A percentile compares a stretch with the other conserved stretches of the same genome.
Conservation (phyloP, 2,797 vertebrate species). For the Acrossocheilus wenchowensis region DNA sequence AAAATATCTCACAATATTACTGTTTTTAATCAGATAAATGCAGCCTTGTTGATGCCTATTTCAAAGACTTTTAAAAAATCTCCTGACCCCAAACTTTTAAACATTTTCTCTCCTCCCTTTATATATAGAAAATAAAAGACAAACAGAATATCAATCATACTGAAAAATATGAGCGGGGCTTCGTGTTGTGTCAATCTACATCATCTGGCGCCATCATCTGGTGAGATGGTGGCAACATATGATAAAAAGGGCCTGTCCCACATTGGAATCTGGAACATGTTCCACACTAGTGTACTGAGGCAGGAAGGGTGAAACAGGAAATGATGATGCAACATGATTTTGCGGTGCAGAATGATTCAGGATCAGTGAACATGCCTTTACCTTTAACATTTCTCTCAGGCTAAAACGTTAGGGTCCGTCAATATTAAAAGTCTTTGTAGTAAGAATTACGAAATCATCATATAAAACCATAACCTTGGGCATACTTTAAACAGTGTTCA, state of each 20-base stretch:
- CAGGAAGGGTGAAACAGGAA: constrained; percentile 56
- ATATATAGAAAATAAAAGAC: no score
- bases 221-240: background rate
- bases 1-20: no score
- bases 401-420: background rate
- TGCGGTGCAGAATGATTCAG: background rate
- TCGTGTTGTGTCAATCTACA: background rate
- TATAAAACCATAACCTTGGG: background rate
- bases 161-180: background rate
- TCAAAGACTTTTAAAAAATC: background rate
- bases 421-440: background rate
- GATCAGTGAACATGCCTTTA: constrained; percentile 15
- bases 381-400: background rate
- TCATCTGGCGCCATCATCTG: constrained; percentile 49
- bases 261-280: constrained; percentile 12
- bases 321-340: constrained; percentile 34
- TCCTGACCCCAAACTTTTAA: background rate
- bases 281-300: constrained; percentile 6
- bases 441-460: background rate
- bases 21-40: background rate
- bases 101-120: background rate
- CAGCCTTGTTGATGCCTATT: background rate
- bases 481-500: background rate
- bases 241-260: background rate
- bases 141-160: background rate